Evolutionary conservation across 2,113 vertebrate genomes (phyloP).

Genomic region (Mixornis gularis): DNA sequence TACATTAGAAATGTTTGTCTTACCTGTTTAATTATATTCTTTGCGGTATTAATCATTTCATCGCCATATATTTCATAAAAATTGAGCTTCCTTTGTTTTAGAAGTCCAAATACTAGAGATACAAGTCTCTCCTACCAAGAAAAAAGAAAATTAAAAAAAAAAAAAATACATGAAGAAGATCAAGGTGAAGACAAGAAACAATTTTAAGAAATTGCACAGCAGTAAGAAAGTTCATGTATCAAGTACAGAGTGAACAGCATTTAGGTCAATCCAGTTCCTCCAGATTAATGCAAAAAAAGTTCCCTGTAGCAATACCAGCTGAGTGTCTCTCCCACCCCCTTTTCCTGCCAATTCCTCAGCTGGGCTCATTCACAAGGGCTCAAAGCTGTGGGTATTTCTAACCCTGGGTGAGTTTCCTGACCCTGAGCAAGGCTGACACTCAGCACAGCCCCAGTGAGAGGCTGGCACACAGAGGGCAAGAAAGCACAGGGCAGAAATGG

Average conservation of each 20-base stretch:
- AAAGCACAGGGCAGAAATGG: not conserved
- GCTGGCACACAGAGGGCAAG: not conserved
- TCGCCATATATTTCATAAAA: slow-evolving; percentile 95
- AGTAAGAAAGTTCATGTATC: not conserved
- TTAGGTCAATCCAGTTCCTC: not conserved
- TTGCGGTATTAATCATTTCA: slow-evolving; percentile 89
- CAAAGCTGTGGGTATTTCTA: not conserved
- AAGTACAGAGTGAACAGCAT: not conserved
- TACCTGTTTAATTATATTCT: slow-evolving; percentile 92
- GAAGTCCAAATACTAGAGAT: slow-evolving; percentile 90
- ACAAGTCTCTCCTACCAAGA: slow-evolving; percentile 86
- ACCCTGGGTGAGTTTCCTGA: not conserved
- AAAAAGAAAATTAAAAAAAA: not conserved
- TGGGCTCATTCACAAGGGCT: not conserved
- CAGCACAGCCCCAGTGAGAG: not conserved
- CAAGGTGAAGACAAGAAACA: not conserved
- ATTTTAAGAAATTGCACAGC: not conserved
- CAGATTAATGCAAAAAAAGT: not conserved
- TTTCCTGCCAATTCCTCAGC: not conserved
- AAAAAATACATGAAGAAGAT: not conserved
- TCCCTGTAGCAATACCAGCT: not conserved
- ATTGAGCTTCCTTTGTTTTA: slow-evolving; percentile 93
- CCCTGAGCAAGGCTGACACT: not conserved
- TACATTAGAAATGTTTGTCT: not conserved
- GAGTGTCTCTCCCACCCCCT: not conserved